phyloP scores from a whole-genome alignment of 2,113 vertebrate genomes.

The Ageneiosus marmoratus region DNA sequence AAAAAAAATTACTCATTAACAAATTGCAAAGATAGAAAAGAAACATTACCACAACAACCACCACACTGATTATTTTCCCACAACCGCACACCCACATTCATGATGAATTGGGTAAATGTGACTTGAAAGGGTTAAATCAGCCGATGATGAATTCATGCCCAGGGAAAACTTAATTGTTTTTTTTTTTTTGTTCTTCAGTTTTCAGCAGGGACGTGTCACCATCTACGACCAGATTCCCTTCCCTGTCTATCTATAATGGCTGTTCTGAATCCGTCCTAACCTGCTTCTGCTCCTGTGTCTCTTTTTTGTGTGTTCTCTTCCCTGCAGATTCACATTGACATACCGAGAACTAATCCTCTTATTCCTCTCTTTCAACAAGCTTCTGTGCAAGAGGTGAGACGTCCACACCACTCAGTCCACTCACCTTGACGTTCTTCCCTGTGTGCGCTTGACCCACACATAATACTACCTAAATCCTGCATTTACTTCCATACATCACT shows the following conservation, averaged over 20 bases:
- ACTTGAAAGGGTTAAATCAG: slow-evolving; percentile 9
- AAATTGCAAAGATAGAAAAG: not conserved
- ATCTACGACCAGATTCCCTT: slow-evolving; percentile 9
- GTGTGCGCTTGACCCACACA: slow-evolving; percentile 43
- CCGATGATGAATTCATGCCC: not conserved
- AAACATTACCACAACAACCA: not conserved
- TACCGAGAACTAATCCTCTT: slow-evolving; percentile 85
- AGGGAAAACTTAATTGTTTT: too few relatives aligned
- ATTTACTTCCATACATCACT: not conserved
- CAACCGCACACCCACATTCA: not conserved
- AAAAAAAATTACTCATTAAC: not conserved
- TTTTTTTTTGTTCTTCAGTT: too few relatives aligned
- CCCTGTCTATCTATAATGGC: slow-evolving; percentile 56
- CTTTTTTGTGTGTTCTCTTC: slow-evolving; percentile 67
- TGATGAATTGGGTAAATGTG: not conserved
- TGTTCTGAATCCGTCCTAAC: slow-evolving; percentile 68
- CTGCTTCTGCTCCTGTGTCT: slow-evolving; percentile 74
- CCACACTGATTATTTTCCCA: not conserved
- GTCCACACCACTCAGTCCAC: slow-evolving; percentile 46
- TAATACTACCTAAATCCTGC: slow-evolving; percentile 27
- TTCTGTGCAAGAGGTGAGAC: slow-evolving; percentile 85
- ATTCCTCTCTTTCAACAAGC: slow-evolving; percentile 86
- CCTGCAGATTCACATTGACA: slow-evolving; percentile 86
- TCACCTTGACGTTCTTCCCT: slow-evolving; percentile 37
- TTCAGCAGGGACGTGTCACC: too few relatives aligned